Base-by-base conservation (phyloP, 2,113 vertebrate species). In the Datnioides undecimradiatus region DNA sequence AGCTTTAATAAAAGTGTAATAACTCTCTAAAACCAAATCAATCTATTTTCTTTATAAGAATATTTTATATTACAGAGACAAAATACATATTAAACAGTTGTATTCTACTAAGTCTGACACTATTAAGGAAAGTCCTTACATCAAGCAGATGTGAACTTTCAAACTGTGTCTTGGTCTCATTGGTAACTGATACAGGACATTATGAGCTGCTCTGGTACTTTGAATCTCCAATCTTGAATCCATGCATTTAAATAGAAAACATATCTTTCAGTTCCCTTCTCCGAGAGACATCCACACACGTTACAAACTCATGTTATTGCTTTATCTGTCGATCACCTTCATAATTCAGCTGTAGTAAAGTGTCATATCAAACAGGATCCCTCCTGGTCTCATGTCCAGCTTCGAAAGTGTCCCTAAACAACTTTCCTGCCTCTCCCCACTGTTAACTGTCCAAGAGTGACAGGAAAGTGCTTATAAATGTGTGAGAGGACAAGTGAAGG, bases 391-490 rank as follows among this genome's bases (percentile, higher is more conserved):
- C 17, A 58, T 38, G 66, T 85, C 82, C 51, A 46, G 36, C 17
- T 38, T 48, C 52, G 27, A 68, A 73, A 85, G 52, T 62, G 34
- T 54, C 40, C 58, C 34, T 67, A 5, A 49, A 27, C 13, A 34
- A 45, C 33, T 52, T 51, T 25, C 14, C 25, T 17, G 12, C 34
- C 29, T 68, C 51, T 52, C 16, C 34, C 13, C n/a, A 10, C 38
- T 62, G 41, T 52, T 23, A 69, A 52, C 58, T 59, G 65, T 70
- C 54, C 54, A 49, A n/a, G 80, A 76, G 55, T 34, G 66, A 52
- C 58, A 73, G 43, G 33, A 72, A 57, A 73, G 57, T 14, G 46
- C 58, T 68, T 23, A 19, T 66, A 36, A 48, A 8, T 31, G 34
- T 54, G 55, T 34, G 46, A 55, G 40, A 17, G 31, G 23, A 36